These are phyloP conservation scores for Clytia hemisphaerica DNA, from an alignment of 30 jellyfish, hydroid and myxozoan genomes.

Conservation along the genomic window DNA sequence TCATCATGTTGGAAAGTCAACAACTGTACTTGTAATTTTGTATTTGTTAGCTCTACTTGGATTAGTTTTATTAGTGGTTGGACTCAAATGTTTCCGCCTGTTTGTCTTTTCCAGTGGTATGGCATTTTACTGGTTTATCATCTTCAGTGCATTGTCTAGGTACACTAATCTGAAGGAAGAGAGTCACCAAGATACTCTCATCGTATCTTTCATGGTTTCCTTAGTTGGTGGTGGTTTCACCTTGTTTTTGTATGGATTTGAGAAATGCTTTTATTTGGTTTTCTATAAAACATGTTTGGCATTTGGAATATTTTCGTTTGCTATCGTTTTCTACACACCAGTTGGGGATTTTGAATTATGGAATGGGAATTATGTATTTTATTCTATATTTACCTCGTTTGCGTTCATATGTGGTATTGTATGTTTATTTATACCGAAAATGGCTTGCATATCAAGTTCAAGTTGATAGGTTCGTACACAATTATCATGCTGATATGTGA, in stretches of 20 bases:
- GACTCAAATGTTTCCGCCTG: slow-evolving; percentile 41
- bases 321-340: slow-evolving; percentile 46
- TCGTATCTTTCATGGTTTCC: slow-evolving; percentile 7
- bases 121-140: slow-evolving; percentile 16
- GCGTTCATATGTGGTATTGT: slow-evolving; percentile 37
- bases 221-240: slow-evolving; percentile 20
- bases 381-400: slow-evolving; percentile 25
- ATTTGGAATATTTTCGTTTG: slow-evolving; percentile 46
- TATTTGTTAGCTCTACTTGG: slow-evolving; percentile 47
- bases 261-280: not conserved
- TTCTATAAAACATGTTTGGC: slow-evolving; percentile 25
- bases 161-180: not conserved
- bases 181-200: not conserved
- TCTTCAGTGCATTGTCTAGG: not conserved
- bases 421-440: slow-evolving; percentile 51
- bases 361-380: slow-evolving; percentile 1
- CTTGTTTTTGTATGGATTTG: not conserved
- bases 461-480: slow-evolving; percentile 19
- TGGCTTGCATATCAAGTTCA: slow-evolving; percentile 8
- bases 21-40: not conserved
- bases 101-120: slow-evolving; percentile 4
- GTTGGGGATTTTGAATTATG: slow-evolving; percentile 37
- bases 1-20: no score
- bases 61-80: slow-evolving; percentile 45
- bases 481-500: slow-evolving; percentile 4